Evolutionary conservation across 2,113 vertebrate species (phyloP), one percentile per base, ranked within the genome.

Genomic region (Trichomycterus rosablanca): DNA sequence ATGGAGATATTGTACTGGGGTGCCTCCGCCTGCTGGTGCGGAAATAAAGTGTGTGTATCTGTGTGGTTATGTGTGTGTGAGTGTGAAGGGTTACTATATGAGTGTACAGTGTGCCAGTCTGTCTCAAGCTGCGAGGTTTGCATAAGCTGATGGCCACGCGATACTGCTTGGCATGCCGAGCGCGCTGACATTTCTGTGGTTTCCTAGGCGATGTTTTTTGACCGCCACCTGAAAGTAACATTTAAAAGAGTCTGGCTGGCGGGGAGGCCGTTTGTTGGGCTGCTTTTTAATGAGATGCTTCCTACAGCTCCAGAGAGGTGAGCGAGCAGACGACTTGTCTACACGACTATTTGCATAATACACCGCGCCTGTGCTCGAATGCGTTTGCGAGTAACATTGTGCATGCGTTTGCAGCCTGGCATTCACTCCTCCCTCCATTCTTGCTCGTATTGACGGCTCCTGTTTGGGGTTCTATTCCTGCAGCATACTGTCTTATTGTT

Each of bases 271-370:
- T 80, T 82, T 78, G 73, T 75, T 71, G 67, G 69, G 68, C 70
- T 71, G 72, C 45, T 53, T 67, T 68, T 70, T 78, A 78, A 80
- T 75, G 70, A 74, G 70, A 58, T 39, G 58, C 75, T 72, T 72
- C 72, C 35, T 63, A 78, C 83, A 75, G 79, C 83, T 80, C 80
- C 74, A 78, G 82, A 81, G 83, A 85, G 67, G 75, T 76, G 80
- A 66, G 67, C 68, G 64, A 61, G 76, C 78, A 85, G 85, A 82
- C 74, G 81, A 82, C 78, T 76, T 51, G 74, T 76, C 62, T 72
- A 74, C 70, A 80, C 79, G 63, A 74, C 78, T 78, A 87, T 87
- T 87, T 85, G 83, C 85, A 87, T 87, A 86, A 87, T 79, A 81
- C 68, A 77, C 75, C 81, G 40, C 59, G 80, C 75, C 77, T 78